Evolutionary conservation across 2,797 vertebrate genomes (phyloP).

Genomic region (Malacoctenus gilli): DNA sequence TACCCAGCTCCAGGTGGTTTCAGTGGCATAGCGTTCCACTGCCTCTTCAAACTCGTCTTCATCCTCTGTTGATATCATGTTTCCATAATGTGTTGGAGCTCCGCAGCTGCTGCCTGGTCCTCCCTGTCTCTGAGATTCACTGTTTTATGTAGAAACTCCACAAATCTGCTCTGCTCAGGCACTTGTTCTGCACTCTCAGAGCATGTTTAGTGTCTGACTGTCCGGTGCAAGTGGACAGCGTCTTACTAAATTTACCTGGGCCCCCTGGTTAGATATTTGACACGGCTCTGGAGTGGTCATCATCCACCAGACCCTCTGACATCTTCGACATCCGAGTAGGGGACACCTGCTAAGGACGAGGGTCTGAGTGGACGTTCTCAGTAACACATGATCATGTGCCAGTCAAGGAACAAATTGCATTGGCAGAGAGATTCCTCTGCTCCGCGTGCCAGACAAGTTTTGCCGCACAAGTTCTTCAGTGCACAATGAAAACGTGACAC

Average conservation of each 20-base stretch:
- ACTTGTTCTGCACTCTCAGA: constrained; percentile 29
- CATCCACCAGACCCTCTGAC: constrained; percentile 60
- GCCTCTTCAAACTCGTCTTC: constrained; percentile 69
- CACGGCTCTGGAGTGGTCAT: constrained; percentile 47
- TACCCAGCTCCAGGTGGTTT: constrained; percentile 84
- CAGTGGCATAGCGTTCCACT: constrained; percentile 52
- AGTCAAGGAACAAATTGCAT: constrained; percentile 6
- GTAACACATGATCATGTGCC: constrained; percentile 8
- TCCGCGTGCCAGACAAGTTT: constrained; percentile 1
- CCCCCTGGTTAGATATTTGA: constrained; percentile 68
- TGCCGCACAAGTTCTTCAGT: constrained; percentile 32
- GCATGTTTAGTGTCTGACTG: constrained; percentile 61
- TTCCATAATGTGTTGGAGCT: constrained; percentile 56
- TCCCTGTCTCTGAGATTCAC: constrained; percentile 10
- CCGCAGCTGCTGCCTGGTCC: constrained; percentile 2
- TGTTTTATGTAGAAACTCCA: constrained; percentile 3
- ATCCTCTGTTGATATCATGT: constrained; percentile 68
- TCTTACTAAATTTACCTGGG: constrained; percentile 75
- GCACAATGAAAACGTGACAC: constrained; percentile 32
- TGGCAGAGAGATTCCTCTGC: neutral
- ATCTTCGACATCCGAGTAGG: constrained; percentile 61
- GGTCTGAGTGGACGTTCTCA: constrained; percentile 20
- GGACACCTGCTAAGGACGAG: constrained; percentile 24
- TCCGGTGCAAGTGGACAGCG: constrained; percentile 36
- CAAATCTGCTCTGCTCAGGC: constrained; percentile 1